Evolutionary conservation across 2,888 invertebrate species (phyloP).

Genomic region (Alviniconcha strummeri): DNA sequence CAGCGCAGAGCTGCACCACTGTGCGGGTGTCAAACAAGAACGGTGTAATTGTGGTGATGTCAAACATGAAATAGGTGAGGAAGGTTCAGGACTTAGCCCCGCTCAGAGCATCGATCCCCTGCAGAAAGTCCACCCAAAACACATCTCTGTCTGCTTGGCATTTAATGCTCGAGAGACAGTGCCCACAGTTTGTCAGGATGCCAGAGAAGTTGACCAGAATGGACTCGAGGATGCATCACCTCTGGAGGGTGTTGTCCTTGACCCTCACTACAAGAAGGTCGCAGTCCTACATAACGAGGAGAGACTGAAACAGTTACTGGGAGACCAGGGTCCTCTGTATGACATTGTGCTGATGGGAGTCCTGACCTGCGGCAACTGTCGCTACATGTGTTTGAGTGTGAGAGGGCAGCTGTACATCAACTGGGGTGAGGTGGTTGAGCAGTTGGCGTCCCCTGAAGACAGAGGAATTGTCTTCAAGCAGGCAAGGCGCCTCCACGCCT

Average conservation of each 20-base stretch:
- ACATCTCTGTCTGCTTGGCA: no score
- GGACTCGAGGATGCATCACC: background rate
- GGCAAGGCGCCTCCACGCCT: background rate
- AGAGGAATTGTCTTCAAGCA: background rate
- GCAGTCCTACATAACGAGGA: background rate
- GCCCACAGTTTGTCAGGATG: no score
- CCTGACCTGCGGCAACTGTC: background rate
- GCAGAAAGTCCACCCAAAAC: no score
- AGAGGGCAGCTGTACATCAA: slow-evolving; percentile 7
- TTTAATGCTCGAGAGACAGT: no score
- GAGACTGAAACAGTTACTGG: background rate
- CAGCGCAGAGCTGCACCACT: no score
- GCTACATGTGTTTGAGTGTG: background rate
- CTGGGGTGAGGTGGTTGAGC: slow-evolving; percentile 1
- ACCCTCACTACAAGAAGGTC: background rate
- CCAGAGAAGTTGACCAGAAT: no score
- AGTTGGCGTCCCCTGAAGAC: background rate
- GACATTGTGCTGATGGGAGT: background rate
- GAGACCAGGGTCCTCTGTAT: background rate
- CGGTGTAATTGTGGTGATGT: no score
- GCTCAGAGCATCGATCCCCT: no score
- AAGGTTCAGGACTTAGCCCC: no score
- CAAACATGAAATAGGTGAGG: no score
- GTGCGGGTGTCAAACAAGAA: no score
- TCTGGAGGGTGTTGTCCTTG: background rate